Conservation (phyloP, 2,797 vertebrate genomes). For the Muscicapa striata region DNA sequence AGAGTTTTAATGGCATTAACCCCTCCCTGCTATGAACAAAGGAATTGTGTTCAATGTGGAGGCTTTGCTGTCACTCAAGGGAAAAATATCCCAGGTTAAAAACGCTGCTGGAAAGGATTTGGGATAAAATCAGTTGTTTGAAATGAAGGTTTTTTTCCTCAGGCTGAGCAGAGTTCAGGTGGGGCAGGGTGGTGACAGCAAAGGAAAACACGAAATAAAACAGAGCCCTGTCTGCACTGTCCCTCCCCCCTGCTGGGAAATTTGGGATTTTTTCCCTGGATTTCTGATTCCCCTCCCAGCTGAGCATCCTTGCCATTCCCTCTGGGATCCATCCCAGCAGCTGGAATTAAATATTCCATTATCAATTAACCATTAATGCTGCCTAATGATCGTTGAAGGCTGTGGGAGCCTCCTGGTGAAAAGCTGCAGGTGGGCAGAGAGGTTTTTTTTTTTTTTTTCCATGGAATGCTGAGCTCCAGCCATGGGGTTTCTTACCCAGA, state of each 20-base stretch:
- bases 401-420: neutral
- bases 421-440: neutral
- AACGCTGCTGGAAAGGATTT: neutral
- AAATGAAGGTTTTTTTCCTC: neutral
- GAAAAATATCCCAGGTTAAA: neutral
- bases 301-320: neutral
- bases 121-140: neutral
- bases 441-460: neutral
- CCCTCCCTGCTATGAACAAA: neutral
- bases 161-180: neutral
- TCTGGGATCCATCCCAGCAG: neutral
- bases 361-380: constrained; percentile 37
- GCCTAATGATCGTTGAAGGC: neutral
- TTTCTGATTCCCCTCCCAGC: neutral
- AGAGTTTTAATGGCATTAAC: neutral
- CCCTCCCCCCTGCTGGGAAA: neutral
- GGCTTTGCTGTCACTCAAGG: neutral
- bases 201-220: neutral
- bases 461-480: neutral
- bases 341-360: neutral
- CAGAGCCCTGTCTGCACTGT: neutral
- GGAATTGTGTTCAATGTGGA: neutral
- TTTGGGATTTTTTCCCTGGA: neutral
- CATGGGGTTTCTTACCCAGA: accelerated
- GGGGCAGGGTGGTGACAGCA: neutral